These are phyloP conservation scores for Amaurobius ferox DNA, from an alignment of 2,888 invertebrate genomes.

Conservation along the genomic window DNA sequence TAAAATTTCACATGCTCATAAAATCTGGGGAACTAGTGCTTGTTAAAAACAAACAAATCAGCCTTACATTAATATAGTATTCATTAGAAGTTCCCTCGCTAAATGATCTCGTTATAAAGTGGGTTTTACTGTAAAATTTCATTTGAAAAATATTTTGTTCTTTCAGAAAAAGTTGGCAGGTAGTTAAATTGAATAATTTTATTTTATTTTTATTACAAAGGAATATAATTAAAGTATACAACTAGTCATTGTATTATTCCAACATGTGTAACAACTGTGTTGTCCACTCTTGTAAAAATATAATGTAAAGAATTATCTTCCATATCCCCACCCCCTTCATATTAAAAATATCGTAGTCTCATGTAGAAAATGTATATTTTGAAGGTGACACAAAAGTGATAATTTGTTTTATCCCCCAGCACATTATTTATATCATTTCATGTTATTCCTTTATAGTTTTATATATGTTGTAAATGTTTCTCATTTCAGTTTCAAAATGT, in stretches of 20 bases:
- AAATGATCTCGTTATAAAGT: no score
- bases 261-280: conserved; percentile 28
- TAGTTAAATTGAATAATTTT: no score
- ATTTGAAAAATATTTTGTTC: no score
- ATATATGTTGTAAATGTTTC: conserved; percentile 21
- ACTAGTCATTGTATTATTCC: conserved; percentile 40
- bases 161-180: no score
- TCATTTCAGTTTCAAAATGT: not conserved
- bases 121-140: no score
- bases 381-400: not conserved
- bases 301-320: conserved; percentile 40
- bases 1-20: no score
- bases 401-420: conserved; percentile 10
- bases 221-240: not conserved
- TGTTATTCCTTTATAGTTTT: not conserved
- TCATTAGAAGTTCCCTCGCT: no score
- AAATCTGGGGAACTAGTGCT: no score
- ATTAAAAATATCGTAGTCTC: conserved; percentile 5
- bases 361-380: conserved; percentile 27
- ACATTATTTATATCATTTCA: conserved; percentile 21
- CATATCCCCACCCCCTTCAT: conserved; percentile 22
- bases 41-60: no score
- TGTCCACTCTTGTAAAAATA: conserved; percentile 34
- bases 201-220: not conserved
- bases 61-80: no score